A percentile compares a stretch with the other conserved stretches of the same genome.
Conservation (phyloP, 1,140 invertebrate species). For the Musca domestica region DNA sequence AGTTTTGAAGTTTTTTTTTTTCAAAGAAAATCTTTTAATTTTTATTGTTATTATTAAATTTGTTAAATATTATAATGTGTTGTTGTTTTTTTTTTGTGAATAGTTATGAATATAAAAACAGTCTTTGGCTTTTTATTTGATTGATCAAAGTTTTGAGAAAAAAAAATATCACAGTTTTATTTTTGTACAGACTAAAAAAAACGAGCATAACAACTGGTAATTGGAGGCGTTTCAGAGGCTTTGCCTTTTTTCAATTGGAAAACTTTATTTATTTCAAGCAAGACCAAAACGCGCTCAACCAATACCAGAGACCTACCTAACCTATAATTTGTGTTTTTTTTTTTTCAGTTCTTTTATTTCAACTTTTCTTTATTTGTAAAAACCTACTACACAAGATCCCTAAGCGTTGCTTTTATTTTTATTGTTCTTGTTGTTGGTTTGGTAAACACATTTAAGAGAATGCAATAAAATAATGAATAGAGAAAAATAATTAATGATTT, state of each 20-base stretch:
- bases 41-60: constrained; percentile 26
- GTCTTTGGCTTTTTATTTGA: constrained; percentile 20
- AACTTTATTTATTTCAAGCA: constrained; percentile 1
- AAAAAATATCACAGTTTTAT: constrained; percentile 16
- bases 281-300: neutral
- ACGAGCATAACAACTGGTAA: too few species aligned
- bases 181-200: neutral
- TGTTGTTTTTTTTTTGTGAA: constrained; percentile 17
- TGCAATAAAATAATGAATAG: constrained; percentile 12
- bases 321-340: neutral
- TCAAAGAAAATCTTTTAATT: constrained; percentile 22
- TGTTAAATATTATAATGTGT: neutral
- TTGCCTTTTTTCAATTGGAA: neutral
- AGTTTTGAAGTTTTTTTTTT: constrained; percentile 14
- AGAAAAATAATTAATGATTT: constrained; percentile 28
- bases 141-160: constrained; percentile 19
- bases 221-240: too few species aligned
- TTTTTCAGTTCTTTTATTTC: neutral
- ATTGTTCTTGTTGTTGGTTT: constrained; percentile 13
- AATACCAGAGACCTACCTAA: neutral
- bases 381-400: neutral
- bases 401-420: neutral
- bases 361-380: too few species aligned
- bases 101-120: constrained; percentile 25
- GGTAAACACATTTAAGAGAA: constrained; percentile 13